Evolutionary conservation across 2,113 vertebrate species (phyloP).

Genomic region (Spheniscus mendiculus): DNA sequence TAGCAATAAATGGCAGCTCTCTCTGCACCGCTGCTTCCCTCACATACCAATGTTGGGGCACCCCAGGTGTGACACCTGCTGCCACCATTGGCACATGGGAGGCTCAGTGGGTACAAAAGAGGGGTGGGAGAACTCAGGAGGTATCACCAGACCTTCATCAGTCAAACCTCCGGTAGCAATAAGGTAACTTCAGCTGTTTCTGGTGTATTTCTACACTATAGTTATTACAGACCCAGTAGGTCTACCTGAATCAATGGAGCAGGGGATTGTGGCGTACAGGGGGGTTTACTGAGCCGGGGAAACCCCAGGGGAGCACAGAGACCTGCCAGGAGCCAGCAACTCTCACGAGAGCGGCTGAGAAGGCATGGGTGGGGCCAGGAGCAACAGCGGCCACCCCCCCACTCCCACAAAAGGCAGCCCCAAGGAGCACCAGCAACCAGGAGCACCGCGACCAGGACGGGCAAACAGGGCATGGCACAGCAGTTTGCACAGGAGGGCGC

Average conservation of each 20-base stretch:
- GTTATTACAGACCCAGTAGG: not conserved
- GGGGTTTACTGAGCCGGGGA: too few relatives aligned
- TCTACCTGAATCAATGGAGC: not conserved
- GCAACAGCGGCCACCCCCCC: too few relatives aligned
- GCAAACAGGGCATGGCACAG: too few relatives aligned
- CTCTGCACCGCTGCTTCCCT: not conserved
- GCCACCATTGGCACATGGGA: not conserved
- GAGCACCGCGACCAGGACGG: too few relatives aligned
- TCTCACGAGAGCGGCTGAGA: too few relatives aligned
- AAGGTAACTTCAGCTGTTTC: not conserved
- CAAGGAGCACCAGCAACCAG: too few relatives aligned
- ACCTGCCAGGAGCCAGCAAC: too few relatives aligned
- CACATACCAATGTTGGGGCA: not conserved
- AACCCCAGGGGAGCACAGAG: too few relatives aligned
- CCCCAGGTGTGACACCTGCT: not conserved
- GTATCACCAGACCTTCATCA: not conserved
- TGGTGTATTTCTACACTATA: not conserved
- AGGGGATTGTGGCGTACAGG: too few relatives aligned
- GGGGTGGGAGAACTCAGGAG: not conserved
- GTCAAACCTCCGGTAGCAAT: not conserved
- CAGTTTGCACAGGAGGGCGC: too few relatives aligned
- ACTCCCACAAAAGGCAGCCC: too few relatives aligned
- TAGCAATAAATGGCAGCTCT: not conserved
- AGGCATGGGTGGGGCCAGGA: too few relatives aligned
- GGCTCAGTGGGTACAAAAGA: not conserved